Evolutionary conservation across 2,888 invertebrate genomes (phyloP).

Genomic region (Galerucella nymphaeae): DNA sequence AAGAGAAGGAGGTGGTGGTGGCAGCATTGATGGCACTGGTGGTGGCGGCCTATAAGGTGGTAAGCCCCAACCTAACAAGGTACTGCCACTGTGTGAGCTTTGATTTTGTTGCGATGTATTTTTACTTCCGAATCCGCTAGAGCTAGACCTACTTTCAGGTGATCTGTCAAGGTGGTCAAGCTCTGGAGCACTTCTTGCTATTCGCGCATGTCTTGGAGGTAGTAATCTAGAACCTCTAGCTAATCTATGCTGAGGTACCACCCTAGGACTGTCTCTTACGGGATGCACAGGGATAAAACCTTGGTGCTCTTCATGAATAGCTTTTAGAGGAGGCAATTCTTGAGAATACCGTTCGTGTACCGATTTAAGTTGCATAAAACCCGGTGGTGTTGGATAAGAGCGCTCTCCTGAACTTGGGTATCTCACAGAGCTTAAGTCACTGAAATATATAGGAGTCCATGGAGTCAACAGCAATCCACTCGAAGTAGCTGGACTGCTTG

Average conservation of each 20-base stretch:
- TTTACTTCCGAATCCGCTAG: constrained; percentile 91
- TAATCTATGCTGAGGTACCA: constrained; percentile 58
- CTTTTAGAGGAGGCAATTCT: constrained; percentile 77
- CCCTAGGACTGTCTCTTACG: constrained; percentile 72
- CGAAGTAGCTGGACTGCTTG: constrained; percentile 75
- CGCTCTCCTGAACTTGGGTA: constrained; percentile 79
- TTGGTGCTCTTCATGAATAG: constrained; percentile 78
- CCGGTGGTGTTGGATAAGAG: constrained; percentile 81
- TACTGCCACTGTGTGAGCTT: constrained; percentile 78
- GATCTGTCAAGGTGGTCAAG: constrained; percentile 80
- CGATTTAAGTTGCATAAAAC: constrained; percentile 73
- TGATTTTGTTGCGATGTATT: constrained; percentile 87
- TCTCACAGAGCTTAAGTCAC: constrained; percentile 88
- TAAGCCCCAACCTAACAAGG: constrained; percentile 79
- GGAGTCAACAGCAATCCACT: constrained; percentile 71
- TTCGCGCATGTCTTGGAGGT: constrained; percentile 74
- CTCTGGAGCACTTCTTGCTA: constrained; percentile 76
- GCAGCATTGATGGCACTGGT: constrained; percentile 65
- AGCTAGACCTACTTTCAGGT: constrained; percentile 88
- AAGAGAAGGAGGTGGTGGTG: constrained; percentile 73
- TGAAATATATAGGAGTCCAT: constrained; percentile 82
- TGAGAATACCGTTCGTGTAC: constrained; percentile 78
- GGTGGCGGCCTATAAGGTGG: constrained; percentile 81
- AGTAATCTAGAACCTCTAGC: constrained; percentile 75
- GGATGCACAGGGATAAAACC: constrained; percentile 73